Percentiles rank a stretch among this genome's conserved stretches.
Evolutionary conservation across 2,888 invertebrate species (phyloP).

Genomic region (Acronicta aceris): DNA sequence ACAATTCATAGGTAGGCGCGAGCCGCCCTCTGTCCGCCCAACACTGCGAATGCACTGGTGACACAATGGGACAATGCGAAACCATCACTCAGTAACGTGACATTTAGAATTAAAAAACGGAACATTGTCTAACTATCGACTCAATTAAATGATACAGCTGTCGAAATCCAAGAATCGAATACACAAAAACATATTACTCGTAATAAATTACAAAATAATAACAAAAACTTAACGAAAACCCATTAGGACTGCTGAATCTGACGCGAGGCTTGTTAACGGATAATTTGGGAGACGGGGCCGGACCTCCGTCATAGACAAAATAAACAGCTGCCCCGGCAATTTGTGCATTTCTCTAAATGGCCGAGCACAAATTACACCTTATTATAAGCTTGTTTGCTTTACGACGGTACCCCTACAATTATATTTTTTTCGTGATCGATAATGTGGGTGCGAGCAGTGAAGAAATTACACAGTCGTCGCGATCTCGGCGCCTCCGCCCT

Average conservation of each 20-base stretch:
- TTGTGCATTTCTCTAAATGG: slow-evolving; percentile 89
- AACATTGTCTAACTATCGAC: slow-evolving; percentile 57
- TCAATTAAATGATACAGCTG: slow-evolving; percentile 84
- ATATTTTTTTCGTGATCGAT: slow-evolving; percentile 87
- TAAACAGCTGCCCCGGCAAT: slow-evolving; percentile 88
- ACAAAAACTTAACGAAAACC: slow-evolving; percentile 89
- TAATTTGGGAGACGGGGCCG: slow-evolving; percentile 81
- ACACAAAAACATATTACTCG: slow-evolving; percentile 80
- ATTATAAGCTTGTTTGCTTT: slow-evolving; percentile 90
- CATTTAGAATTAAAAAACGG: slow-evolving; percentile 37
- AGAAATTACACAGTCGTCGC: slow-evolving; percentile 86
- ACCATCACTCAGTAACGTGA: slow-evolving; percentile 7
- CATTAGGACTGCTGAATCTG: slow-evolving; percentile 89
- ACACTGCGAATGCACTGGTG: slow-evolving; percentile 13
- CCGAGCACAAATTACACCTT: slow-evolving; percentile 89
- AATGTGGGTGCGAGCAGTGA: slow-evolving; percentile 86
- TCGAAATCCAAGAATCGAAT: slow-evolving; percentile 78
- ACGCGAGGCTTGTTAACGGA: slow-evolving; percentile 89
- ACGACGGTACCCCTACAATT: slow-evolving; percentile 88
- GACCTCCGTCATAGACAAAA: slow-evolving; percentile 89
- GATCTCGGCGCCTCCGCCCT: slow-evolving; percentile 82
- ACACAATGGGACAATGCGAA: slow-evolving; percentile 18
- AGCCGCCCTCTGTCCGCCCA: slow-evolving; percentile 40
- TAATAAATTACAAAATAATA: slow-evolving; percentile 85
- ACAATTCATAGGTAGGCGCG: slow-evolving; percentile 26